Evolutionary conservation across 2,797 vertebrate genomes (phyloP).

Genomic region (Petrocephalus sullivani): DNA sequence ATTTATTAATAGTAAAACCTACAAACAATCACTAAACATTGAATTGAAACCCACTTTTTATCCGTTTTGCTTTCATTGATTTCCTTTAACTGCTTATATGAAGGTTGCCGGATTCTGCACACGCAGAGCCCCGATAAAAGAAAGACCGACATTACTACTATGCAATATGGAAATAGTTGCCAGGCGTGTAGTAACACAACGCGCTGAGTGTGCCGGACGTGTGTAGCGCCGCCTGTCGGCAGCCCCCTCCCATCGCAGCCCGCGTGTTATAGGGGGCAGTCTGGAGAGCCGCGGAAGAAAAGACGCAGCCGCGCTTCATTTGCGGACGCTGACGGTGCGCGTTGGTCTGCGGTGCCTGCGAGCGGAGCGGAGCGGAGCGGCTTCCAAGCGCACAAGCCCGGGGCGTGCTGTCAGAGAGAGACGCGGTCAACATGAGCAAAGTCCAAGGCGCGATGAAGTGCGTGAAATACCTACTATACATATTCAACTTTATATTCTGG

Average conservation of each 20-base stretch:
- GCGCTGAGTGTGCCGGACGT: not conserved
- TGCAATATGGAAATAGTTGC: not conserved
- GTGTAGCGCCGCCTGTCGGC: not conserved
- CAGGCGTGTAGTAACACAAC: not conserved
- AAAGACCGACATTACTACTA: not conserved
- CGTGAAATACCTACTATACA: constrained; percentile 87
- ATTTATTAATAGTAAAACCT: not conserved
- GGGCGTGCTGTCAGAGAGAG: constrained; percentile 3
- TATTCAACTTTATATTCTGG: constrained; percentile 94
- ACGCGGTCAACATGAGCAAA: constrained; percentile 67
- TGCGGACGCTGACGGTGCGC: constrained; percentile 41
- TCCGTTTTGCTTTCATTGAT: not conserved
- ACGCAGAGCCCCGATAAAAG: not conserved
- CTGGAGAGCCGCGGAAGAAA: constrained; percentile 27
- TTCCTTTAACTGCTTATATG: not conserved
- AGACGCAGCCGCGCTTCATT: constrained; percentile 43
- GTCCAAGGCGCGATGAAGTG: constrained; percentile 82
- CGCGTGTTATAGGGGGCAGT: constrained; percentile 44
- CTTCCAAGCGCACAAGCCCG: not conserved
- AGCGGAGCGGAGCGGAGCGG: not conserved
- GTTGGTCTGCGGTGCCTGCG: constrained; percentile 24
- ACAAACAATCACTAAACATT: not conserved
- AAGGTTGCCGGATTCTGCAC: not conserved
- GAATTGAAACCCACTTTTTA: not conserved
- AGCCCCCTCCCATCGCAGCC: constrained; percentile 8